Evolutionary conservation across 2,797 vertebrate genomes (phyloP).

Genomic region (Dicrostonyx torquatus): DNA sequence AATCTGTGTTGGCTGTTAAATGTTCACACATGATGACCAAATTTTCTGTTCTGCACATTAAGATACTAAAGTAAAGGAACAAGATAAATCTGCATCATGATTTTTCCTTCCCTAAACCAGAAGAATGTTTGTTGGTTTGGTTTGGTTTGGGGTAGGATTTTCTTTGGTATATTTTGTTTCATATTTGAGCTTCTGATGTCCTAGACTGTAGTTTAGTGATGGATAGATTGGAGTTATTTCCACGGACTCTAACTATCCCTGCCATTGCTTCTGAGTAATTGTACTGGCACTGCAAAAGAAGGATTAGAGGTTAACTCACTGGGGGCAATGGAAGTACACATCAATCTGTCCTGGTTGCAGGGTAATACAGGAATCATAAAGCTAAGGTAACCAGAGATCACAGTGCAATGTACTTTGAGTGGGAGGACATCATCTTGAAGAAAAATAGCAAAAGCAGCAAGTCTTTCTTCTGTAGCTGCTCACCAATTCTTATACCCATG

Average conservation of each 20-base stretch:
- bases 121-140: conserved; percentile 38
- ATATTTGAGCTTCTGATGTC: conserved; percentile 18
- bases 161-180: neutral
- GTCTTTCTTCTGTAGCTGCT: conserved; percentile 1
- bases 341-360: conserved; percentile 46
- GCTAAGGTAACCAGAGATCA: conserved; percentile 59
- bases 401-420: conserved; percentile 41
- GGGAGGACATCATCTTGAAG: conserved; percentile 44
- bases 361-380: conserved; percentile 51
- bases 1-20: neutral
- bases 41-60: neutral
- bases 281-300: conserved; percentile 26
- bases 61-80: conserved; percentile 15
- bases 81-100: conserved; percentile 6
- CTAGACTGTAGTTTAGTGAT: conserved; percentile 49
- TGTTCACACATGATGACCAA: conserved; percentile 15
- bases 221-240: conserved; percentile 49
- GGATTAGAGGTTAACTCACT: conserved; percentile 51
- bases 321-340: conserved; percentile 2
- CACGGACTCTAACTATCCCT: conserved; percentile 33
- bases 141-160: neutral
- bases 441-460: conserved; percentile 49
- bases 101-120: conserved; percentile 43
- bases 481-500: neutral
- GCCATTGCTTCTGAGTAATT: conserved; percentile 48